Evolutionary conservation across 2,113 vertebrate genomes (phyloP), one percentile per base, ranked within the genome.

Genomic region (Calidris pugnax): DNA sequence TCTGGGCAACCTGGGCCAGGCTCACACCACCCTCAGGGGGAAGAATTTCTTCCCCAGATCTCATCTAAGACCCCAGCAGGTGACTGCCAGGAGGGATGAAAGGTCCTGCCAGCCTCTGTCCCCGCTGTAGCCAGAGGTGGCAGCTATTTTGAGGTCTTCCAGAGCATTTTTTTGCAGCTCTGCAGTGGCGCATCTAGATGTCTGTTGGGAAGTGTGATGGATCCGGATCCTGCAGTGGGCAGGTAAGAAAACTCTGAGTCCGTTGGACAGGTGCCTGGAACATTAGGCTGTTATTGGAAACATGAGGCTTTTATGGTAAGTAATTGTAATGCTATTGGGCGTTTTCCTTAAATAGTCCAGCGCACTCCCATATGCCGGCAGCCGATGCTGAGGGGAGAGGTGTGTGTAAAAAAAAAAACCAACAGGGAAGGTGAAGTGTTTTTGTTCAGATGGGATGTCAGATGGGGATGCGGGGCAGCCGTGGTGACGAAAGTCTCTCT

Each of bases 251-350:
- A 35, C n/a, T 69, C 51, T 23, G 79, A 37, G 64, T 45, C 62
- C 69, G 81, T 76, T 96, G 94, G 95, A 82, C 76, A 95, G 82
- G 87, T 88, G 95, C 93, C 96, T 96, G 90, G 93, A 96, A 86
- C 87, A 88, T 57, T 12, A 85, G 88, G 85, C 89, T 87, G 79
- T 85, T 96, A 63, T 93, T 94, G 93, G 96, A 95, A 96, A 80
- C 85, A 80, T 1, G 55, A 90, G 90, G 93, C 89, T 97, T 86
- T 96, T 94, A 92, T 90, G 92, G 88, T 96, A 96, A 97, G 90
- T 96, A 90, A 97, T 97, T 95, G 95, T 82, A 51, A 68, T 53
- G 84, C 93, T 97, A 93, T 89, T 84, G 95, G 93, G 80, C 43
- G 41, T 95, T 85, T 77, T 86, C 92, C 86, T 91, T 92, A 93